phyloP scores from a whole-genome alignment of 2,797 vertebrate genomes.

The Lagorchestes hirsutus region DNA sequence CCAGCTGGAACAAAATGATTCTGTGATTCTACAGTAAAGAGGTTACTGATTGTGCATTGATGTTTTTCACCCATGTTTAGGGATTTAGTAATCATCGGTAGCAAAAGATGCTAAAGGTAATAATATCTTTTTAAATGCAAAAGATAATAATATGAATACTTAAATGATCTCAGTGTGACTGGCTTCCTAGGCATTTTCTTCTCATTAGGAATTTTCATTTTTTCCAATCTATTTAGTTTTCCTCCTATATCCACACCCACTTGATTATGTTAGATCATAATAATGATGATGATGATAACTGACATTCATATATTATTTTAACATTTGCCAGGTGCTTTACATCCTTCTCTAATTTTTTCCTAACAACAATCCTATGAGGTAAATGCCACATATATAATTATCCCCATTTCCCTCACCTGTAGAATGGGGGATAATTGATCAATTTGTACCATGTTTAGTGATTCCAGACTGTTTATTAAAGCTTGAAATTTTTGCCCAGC shows the following conservation, averaged over 20 bases:
- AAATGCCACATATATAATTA: not conserved
- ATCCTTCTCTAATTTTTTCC: not conserved
- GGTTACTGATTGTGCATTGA: slow-evolving; percentile 3
- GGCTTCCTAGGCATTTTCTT: not conserved
- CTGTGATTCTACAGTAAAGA: not conserved
- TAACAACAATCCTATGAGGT: not conserved
- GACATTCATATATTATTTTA: slow-evolving; percentile 44
- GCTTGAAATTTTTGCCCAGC: not conserved
- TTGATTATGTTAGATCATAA: slow-evolving; percentile 12
- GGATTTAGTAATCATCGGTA: not conserved
- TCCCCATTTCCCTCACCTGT: not conserved
- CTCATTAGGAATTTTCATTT: slow-evolving; percentile 11
- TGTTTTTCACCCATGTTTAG: not conserved
- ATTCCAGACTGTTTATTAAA: not conserved
- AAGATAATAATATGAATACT: slow-evolving; percentile 16
- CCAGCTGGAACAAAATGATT: not conserved
- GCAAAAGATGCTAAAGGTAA: too few species aligned
- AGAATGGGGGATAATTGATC: not conserved
- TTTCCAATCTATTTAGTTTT: slow-evolving; percentile 3
- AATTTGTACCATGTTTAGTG: not conserved
- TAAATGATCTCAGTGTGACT: not conserved
- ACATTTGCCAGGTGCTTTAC: not conserved
- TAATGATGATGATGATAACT: slow-evolving; percentile 35
- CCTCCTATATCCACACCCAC: not conserved
- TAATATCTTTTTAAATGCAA: slow-evolving; percentile 25